phyloP scores from a whole-genome alignment of 2,888 invertebrate species.

The Mesoligia furuncula region DNA sequence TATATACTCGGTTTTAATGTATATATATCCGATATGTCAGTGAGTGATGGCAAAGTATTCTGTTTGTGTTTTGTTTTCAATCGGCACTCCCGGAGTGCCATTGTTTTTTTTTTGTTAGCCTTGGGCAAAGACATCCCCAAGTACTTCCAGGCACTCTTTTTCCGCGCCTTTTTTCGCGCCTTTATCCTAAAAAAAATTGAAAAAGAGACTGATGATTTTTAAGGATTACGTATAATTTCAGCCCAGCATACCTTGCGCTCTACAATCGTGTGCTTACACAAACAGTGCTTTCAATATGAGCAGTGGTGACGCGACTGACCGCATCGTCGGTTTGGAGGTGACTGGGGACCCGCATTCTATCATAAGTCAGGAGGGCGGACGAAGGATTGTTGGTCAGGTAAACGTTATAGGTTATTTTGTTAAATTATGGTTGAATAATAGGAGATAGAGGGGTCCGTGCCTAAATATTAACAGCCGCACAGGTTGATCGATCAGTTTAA shows the following conservation, averaged over 20 bases:
- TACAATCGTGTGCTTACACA: slow-evolving; percentile 82
- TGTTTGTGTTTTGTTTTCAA: no score
- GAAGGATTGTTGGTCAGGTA: slow-evolving; percentile 79
- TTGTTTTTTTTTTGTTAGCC: no score
- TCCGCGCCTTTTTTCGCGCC: no score
- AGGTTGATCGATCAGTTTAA: no score
- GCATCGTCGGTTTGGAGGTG: slow-evolving; percentile 79
- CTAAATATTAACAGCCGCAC: no score
- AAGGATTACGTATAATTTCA: slow-evolving; percentile 12
- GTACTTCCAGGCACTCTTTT: no score
- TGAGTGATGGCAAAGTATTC: no score
- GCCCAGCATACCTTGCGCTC: slow-evolving; percentile 53
- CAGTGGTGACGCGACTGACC: slow-evolving; percentile 63
- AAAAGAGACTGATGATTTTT: background rate
- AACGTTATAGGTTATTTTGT: background rate
- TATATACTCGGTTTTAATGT: no score
- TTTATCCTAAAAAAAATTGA: background rate
- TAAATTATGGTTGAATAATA: background rate
- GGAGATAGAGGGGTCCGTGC: no score
- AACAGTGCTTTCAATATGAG: slow-evolving; percentile 79
- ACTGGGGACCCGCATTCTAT: slow-evolving; percentile 60
- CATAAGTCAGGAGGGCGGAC: slow-evolving; percentile 67
- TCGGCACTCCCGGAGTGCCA: no score
- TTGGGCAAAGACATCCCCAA: no score
- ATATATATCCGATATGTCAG: no score